Evolutionary conservation across 2,888 invertebrate species (phyloP), one percentile per base, ranked within the genome.

Genomic region (Tachina fera): DNA sequence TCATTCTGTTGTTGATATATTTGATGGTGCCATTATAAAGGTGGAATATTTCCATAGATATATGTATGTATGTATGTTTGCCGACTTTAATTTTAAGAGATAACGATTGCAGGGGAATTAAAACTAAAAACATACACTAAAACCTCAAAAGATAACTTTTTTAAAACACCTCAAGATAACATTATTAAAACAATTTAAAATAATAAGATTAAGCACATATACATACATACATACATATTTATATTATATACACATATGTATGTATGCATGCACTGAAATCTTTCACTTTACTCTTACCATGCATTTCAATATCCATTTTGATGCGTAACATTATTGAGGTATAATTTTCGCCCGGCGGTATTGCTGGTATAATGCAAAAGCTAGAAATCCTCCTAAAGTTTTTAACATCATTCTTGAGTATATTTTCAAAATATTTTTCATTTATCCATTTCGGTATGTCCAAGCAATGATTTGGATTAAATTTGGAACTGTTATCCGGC

Each of bases 331-430:
- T 88, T 61, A 91, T 81, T 58, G 92, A 92, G 53, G 91, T 90
- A 76, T 90, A 92, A 80, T 91, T 91, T 84, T 92, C 92, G n/a
- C 91, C 92, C 1, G 90, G 90, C 4, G 90, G 90, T 56, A 90
- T 90, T 19, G 91, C 92, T 11, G 92, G 90, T 60, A 90, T 90
- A 8, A 90, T 88, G 1, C 88, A 88, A 61, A 92, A 89, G 78
- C 89, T 90, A 41, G 90, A 72, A 75, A 92, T 90, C 85, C 89
- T 89, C 9, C 88, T 88, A 75, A 91, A 90, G 51, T 91, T 89
- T 3, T 84, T 87, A 3, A 89, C 84, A 58, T 92, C 91, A 8
- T 88, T 89, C 49, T 89, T 88, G 1, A 92, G 88, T 60, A 91
- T 87, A 56, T 89, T 88, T 72, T 90, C 88, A 51, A 92, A 92